phyloP scores from a whole-genome alignment of 92 coral and sea anemone species.

The Parazoanthus atlanticus region DNA sequence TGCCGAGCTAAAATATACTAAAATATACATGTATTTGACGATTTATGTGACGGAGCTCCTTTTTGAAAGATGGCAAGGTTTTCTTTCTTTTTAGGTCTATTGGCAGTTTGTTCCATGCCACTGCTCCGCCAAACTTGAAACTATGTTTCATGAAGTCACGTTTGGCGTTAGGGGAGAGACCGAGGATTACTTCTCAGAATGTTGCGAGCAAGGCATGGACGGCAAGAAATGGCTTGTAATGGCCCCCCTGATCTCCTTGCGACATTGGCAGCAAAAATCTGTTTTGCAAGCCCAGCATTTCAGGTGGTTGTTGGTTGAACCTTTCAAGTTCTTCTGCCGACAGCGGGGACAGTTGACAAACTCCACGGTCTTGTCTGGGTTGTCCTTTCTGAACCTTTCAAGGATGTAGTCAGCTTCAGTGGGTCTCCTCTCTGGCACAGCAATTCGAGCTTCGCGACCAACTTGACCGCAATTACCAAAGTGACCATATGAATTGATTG shows the following conservation, averaged over 20 bases:
- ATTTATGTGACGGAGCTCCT: too few species aligned
- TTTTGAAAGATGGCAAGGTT: too few species aligned
- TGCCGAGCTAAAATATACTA: too few species aligned
- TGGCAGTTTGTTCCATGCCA: too few species aligned
- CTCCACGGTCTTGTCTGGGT: slow-evolving; percentile 49
- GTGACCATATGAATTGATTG: slow-evolving; percentile 68
- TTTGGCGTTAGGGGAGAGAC: too few species aligned
- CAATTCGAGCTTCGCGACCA: not conserved
- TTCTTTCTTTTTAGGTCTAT: too few species aligned
- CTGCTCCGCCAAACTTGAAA: too few species aligned
- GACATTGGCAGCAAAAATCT: slow-evolving; percentile 81
- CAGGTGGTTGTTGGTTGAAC: slow-evolving; percentile 70
- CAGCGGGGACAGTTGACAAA: slow-evolving; percentile 73
- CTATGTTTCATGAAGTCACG: too few species aligned
- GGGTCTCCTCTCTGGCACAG: not conserved
- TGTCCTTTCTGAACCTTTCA: slow-evolving; percentile 32
- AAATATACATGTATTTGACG: too few species aligned
- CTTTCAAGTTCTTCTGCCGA: slow-evolving; percentile 83
- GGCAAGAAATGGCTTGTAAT: slow-evolving; percentile 60
- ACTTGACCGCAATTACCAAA: slow-evolving; percentile 22
- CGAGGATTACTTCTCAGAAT: slow-evolving; percentile 55
- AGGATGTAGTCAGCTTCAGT: not conserved
- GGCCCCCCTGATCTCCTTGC: slow-evolving; percentile 57
- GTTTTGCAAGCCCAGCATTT: slow-evolving; percentile 90
- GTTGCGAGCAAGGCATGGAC: slow-evolving; percentile 70